Base-by-base conservation (phyloP, 1,140 invertebrate genomes). In the Diabrotica undecimpunctata region DNA sequence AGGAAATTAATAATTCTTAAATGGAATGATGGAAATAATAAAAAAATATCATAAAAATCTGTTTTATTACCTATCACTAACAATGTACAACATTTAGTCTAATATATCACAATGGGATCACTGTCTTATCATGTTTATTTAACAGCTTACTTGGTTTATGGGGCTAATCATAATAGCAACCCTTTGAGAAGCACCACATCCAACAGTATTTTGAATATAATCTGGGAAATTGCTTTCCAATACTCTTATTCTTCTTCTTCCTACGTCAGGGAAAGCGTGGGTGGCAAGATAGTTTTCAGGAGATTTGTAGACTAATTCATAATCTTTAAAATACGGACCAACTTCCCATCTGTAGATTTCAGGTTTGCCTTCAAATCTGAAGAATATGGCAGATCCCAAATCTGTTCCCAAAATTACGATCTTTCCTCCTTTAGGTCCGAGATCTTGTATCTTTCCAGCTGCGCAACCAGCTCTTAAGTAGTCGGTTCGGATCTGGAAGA, bases 191-290 rank as follows among this genome's bases (percentile, higher is more conserved):
- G 81, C 81, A 5, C 84, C 85, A 68, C 85, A 86, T 10, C 86
- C 86, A 11, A 86, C 82, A 8, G 81, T 84, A 59, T 82, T 83
- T 57, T 83, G 80, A 72, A 87, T 81, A 69, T 79, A 88, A 77
- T 87, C 85, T 0, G 81, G 83, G 72, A 87, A 87, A 72, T 88
- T 87, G 56, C 83, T 84, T 69, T 87, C 84, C 50, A 88, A 72
- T 5, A 86, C 79, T 7, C 86, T 75, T 81, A 87, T 84, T 55
- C 78, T 77, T n/a, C 77, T 78, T 4, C 80, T 76, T 37, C 80
- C 83, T 66, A 81, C 80, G 69, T 86, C 86, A 4, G 84, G 79
- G 7, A 83, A 70, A 0, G 85, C 83, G 25, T 86, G 83, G 6
- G 84, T 87, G 5, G 84, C 77, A 65, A 87, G 68, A 41, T 79